Conservation (phyloP, 37 sponge, comb jelly and placozoan species). For the Ianthella basta region DNA sequence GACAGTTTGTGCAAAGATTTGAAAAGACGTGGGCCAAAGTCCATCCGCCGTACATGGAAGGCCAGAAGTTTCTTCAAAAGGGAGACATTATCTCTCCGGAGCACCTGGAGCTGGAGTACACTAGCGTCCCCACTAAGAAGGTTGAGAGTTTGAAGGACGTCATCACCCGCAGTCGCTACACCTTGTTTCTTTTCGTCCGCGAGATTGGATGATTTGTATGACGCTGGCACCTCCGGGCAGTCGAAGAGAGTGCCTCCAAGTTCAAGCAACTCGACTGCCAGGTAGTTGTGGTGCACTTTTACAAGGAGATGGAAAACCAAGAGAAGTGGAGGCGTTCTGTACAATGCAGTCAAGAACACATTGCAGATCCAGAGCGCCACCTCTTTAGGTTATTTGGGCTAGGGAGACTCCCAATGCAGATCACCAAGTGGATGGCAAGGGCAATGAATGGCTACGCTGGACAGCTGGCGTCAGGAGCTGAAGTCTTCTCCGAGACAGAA, state of each 20-base stretch:
- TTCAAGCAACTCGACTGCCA: background rate
- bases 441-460: background rate
- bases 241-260: background rate
- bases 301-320: background rate
- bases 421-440: background rate
- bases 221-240: background rate
- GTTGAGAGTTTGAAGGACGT: background rate
- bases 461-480: background rate
- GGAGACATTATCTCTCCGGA: background rate
- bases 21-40: background rate
- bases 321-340: background rate
- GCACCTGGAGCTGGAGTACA: background rate
- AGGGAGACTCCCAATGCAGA: background rate
- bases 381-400: background rate
- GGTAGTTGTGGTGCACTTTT: conserved; percentile 3
- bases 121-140: background rate
- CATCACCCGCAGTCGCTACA: background rate
- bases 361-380: background rate
- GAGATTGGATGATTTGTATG: background rate
- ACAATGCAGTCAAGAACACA: background rate
- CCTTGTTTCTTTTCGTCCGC: background rate
- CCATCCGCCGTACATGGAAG: background rate
- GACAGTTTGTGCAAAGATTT: background rate
- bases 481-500: background rate
- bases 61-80: background rate